Evolutionary conservation across 1,140 invertebrate genomes (phyloP), one percentile per base, ranked within the genome.

Genomic region (Drosophila parabipectinata): DNA sequence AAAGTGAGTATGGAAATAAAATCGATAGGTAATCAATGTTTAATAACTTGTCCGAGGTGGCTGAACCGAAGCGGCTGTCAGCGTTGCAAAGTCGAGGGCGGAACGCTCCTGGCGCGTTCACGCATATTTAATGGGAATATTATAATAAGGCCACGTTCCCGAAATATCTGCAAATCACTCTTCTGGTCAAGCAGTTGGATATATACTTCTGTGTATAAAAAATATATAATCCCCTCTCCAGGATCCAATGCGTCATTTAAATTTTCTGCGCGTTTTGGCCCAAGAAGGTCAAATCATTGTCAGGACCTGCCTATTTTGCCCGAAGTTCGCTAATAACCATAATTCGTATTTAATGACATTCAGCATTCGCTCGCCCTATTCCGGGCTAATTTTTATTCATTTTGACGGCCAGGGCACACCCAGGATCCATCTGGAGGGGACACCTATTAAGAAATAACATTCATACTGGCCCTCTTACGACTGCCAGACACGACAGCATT

Each of bases 21-120:
- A 85, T 84, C 80, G 71, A 84, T 80, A 79, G 58, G 53, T 77
- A 80, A 84, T 75, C 77, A 80, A 72, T 76, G 60, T 75, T 79
- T 58, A 84, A 66, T 66, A 69, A 71, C 51, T 75, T 55, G 30
- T 55, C 45, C 53, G 61, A 30, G 61, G 32, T 62, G 51, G 39
- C 14, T n/a, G 32, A 48, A 14, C 45, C 57, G 39, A 21, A 7
- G 9, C 24, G 30, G 39, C 66, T 68, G 66, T 50, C 62, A 32
- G 18, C 64, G 48, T 26, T 48, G 52, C 32, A 50, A 50, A 69
- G 34, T 28, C 50, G 47, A 50, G 69, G 71, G 69, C 14, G 56
- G 50, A 26, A 26, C 15, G 30, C 18, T 55, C 30, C 15, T 34
- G 37, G 39, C 53, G 59, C 59, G 54, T 50, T 75, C 41, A 66